Percentiles rank a stretch among this genome's conserved stretches.
phyloP scores from a whole-genome alignment of 2,797 vertebrate species.

The Sandelia bainsii region DNA sequence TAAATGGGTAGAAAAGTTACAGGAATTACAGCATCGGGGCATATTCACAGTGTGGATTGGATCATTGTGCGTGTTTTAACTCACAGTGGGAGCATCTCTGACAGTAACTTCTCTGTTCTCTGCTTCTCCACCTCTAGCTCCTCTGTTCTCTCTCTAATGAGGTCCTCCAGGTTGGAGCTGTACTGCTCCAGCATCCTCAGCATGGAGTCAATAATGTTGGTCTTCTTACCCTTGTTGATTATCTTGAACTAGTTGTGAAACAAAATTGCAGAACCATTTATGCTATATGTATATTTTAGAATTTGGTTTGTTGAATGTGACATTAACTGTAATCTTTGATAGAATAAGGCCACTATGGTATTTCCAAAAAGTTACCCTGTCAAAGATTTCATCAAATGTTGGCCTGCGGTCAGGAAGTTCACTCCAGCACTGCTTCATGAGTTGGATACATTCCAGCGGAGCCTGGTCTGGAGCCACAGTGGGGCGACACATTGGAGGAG shows the following conservation, averaged over 20 bases:
- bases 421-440: conserved; percentile 92
- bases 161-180: conserved; percentile 88
- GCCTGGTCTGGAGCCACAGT: conserved; percentile 89
- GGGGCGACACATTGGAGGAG: conserved; percentile 90
- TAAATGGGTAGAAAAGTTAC: background rate
- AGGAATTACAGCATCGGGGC: background rate
- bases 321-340: background rate
- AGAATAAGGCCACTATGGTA: background rate
- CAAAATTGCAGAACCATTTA: background rate
- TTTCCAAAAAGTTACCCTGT: conserved; percentile 77
- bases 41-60: background rate
- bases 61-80: conserved; percentile 45
- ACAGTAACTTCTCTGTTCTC: conserved; percentile 86
- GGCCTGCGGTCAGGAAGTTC: conserved; percentile 88
- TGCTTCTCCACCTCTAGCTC: conserved; percentile 90
- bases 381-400: conserved; percentile 87
- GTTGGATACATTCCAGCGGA: conserved; percentile 89
- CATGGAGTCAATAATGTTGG: conserved; percentile 90
- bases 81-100: conserved; percentile 89
- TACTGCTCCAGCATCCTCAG: conserved; percentile 90
- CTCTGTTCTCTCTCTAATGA: conserved; percentile 87
- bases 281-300: background rate
- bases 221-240: conserved; percentile 90
- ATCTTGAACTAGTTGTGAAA: conserved; percentile 82
- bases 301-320: background rate